These are phyloP conservation scores for Perccottus glenii DNA, from an alignment of 2,113 vertebrate genomes.

Conservation along the genomic window DNA sequence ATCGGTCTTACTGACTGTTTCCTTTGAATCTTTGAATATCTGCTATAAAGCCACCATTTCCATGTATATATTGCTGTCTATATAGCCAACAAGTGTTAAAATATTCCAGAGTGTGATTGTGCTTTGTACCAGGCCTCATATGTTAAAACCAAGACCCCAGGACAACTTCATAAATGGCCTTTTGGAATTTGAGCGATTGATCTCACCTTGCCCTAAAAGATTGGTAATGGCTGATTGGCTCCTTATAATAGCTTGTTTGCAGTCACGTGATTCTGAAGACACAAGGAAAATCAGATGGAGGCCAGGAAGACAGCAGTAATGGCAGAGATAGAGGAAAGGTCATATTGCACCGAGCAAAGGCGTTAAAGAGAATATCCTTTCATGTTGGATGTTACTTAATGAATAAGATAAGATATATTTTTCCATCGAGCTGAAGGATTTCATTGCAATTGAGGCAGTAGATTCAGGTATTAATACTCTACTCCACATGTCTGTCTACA, in stretches of 20 bases:
- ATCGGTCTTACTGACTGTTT: conserved; percentile 30
- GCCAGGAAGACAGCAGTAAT: too few species aligned
- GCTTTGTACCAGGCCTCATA: conserved; percentile 74
- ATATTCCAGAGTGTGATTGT: conserved; percentile 69
- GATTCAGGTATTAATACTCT: too few species aligned
- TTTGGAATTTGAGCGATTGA: conserved; percentile 19
- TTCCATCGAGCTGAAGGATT: too few species aligned
- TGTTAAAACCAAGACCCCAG: conserved; percentile 49
- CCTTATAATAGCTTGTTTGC: conserved; percentile 28
- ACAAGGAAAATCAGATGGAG: too few species aligned
- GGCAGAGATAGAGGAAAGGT: too few species aligned
- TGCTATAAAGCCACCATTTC: conserved; percentile 23
- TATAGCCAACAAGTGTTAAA: conserved; percentile 53
- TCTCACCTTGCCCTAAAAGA: conserved; percentile 31
- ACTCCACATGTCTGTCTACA: too few species aligned
- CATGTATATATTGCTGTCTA: conserved; percentile 72
- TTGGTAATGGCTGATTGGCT: conserved; percentile 40
- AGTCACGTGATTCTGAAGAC: too few species aligned
- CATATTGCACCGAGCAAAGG: too few species aligned
- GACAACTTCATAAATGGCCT: conserved; percentile 31
- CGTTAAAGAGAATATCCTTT: too few species aligned
- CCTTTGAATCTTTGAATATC: conserved; percentile 5
- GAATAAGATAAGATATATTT: too few species aligned
- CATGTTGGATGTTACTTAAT: too few species aligned
- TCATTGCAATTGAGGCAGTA: too few species aligned